Evolutionary conservation across 2,113 vertebrate species (phyloP), one percentile per base, ranked within the genome.

Genomic region (Lates calcarifer): DNA sequence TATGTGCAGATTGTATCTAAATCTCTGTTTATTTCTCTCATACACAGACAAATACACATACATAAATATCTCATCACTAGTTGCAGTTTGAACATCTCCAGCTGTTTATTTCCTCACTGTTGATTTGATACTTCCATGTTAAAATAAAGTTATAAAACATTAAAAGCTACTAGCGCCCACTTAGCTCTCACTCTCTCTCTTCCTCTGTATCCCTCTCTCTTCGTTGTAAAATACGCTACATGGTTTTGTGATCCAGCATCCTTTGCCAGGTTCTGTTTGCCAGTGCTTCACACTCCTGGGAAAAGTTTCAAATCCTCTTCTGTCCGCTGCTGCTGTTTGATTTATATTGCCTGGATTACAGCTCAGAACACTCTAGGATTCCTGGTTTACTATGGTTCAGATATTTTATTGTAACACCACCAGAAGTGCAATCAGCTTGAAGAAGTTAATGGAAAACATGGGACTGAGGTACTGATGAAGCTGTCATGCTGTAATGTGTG

Each of bases 251-350:
- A 20, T 29, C 60, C 33, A 20, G 1, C 14, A 1, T 43, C 20
- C 13, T 62, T 33, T 31, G 64, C 58, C 65, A 79, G 35, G 28
- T 26, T 65, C n/a, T 51, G 9, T 75, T 37, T 70, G 82, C 61
- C 77, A 90, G 6, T 3, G 20, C 28, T 66, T 24, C 31, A 39
- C 57, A 45, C 58, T 56, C 51, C 39, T 41, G 71, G 80, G 56
- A 78, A 87, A 63, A 2, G 51, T 33, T 77, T 87, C 56, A 88
- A 84, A 83, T 67, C 71, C 13, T 78, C 85, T 70, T 74, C 71
- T 47, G 20, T 74, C 71, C 53, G 20, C 74, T 76, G 43, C 65
- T 71, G 68, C 74, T 35, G 78, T 73, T 79, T 71, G 56, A 80
- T 83, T 75, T 80, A 81, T 81, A 20, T n/a, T n/a, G 28, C 62